A percentile compares a stretch with the other conserved stretches of the same genome.
phyloP scores from a whole-genome alignment of 23 tunicate species.

The Styela plicata region DNA sequence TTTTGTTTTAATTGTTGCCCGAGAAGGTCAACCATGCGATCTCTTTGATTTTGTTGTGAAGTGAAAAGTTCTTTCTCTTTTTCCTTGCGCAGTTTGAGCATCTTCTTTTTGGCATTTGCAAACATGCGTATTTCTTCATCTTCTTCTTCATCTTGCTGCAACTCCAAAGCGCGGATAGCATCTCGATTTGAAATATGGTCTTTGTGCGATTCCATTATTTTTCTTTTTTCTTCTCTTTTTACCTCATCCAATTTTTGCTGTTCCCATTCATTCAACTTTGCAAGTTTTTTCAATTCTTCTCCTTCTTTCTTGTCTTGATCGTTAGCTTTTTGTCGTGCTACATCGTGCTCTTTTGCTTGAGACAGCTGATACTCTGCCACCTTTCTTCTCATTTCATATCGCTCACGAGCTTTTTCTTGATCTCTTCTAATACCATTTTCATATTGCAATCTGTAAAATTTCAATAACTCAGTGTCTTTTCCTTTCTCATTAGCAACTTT shows the following conservation, averaged over 20 bases:
- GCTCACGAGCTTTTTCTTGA: constrained; percentile 44
- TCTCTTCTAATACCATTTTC: constrained; percentile 64
- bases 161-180: constrained; percentile 57
- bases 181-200: constrained; percentile 53
- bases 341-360: constrained; percentile 47
- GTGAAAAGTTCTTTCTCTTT: constrained; percentile 62
- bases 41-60: constrained; percentile 64
- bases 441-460: constrained; percentile 50
- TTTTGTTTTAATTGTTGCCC: constrained; percentile 66
- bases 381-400: constrained; percentile 51
- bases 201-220: constrained; percentile 53
- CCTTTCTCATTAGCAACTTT: constrained; percentile 41
- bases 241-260: constrained; percentile 71
- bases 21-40: constrained; percentile 55
- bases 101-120: constrained; percentile 78
- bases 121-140: constrained; percentile 78
- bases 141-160: constrained; percentile 82
- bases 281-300: constrained; percentile 73
- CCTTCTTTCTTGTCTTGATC: constrained; percentile 64
- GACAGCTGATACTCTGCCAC: constrained; percentile 51
- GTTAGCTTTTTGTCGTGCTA: constrained; percentile 23
- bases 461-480: constrained; percentile 58
- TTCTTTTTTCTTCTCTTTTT: constrained; percentile 46
- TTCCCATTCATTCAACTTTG: constrained; percentile 82
- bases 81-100: constrained; percentile 73